Evolutionary conservation across 2,888 invertebrate species (phyloP), one percentile per base, ranked within the genome.

Genomic region (Acrobasis suavella): DNA sequence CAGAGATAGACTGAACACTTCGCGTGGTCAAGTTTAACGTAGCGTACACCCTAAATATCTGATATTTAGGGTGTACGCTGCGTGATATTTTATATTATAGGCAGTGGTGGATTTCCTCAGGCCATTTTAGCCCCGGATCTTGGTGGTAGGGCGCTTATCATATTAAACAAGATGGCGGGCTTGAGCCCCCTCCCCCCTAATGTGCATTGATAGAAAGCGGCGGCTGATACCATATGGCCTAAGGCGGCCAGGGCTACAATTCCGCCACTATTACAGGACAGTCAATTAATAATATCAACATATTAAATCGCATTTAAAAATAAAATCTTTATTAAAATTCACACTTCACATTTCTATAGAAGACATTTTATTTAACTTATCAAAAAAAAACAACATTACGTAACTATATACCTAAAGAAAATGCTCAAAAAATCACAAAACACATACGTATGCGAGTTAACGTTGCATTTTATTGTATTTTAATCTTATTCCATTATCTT

Each of bases 301-400:
- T 14, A 63, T 70, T 60, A 75, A 70, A 71, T 62, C 60, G 62
- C 38, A 54, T 51, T 77, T 85, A 83, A 89, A 90, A 91, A 89
- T 88, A 90, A 88, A 89, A 84, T 87, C 82, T 89, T 90, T 91
- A 89, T 88, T 90, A 84, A 83, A 90, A 86, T 85, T 86, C 91
- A 91, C 90, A 89, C 90, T 81, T 78, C 79, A 82, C 80, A 83
- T 81, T 75, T 79, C 77, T 78, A 80, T 82, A 83, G 78, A 83
- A 86, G 83, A 87, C 83, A 87, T 83, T 80, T 77, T 76, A 74
- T 77, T 79, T 78, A 77, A 81, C 81, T 85, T 85, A 82, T 50
- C 12, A 17, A 60, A 51, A 15, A 10, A 61, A 61, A 75, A 82
- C 71, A 83, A 83, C 67, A 82, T n/a, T 22, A 22, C 3, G 1